Base-by-base conservation (phyloP, 2,113 vertebrate genomes). In the Ceyx cyanopectus region DNA sequence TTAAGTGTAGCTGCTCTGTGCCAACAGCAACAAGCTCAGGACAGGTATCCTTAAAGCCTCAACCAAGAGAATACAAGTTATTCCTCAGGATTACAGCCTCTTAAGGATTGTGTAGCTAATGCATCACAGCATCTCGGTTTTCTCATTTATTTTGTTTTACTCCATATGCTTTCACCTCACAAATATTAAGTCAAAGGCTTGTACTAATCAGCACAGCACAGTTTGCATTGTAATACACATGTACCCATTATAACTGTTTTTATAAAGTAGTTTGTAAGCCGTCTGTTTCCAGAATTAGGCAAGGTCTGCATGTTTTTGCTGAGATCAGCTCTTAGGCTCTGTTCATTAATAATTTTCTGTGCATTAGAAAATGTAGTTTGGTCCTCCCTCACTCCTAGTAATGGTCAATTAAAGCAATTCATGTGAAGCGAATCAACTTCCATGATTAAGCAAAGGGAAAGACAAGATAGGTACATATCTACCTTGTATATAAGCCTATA, bases 371-470 rank as follows among this genome's bases (percentile, higher is more conserved):
- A 67, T 10, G 51, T 9, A n/a, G 15, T 68, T 53, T 48, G 37
- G 43, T 51, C 37, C 54, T 89, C 32, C 54, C 43, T 14, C 45
- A 2, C 60, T 51, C 46, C 21, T 62, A 51, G 48, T 17, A 18
- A 50, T 22, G 30, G 60, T 79, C 91, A 89, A 91, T 94, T 93
- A 89, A 84, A 89, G 24, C 27, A 79, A 69, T 79, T 89, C 45
- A 24, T 34, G 60, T 58, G 70, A 76, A 67, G 54, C 66, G 62
- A 74, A 89, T 43, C 41, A 81, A 16, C 54, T 82, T 92, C 70
- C 2, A 1, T 26, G 84, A 78, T 3, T 94, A 81, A 89, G 61
- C 46, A 76, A 75, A 68, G 30, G 46, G 32, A 57, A 83, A 21
- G 18, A n/a, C 3, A 34, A 51, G 66, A 72, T 53, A 73, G 22